Evolutionary conservation across 2,888 invertebrate species (phyloP).

Genomic region (Amphipoea oculea): DNA sequence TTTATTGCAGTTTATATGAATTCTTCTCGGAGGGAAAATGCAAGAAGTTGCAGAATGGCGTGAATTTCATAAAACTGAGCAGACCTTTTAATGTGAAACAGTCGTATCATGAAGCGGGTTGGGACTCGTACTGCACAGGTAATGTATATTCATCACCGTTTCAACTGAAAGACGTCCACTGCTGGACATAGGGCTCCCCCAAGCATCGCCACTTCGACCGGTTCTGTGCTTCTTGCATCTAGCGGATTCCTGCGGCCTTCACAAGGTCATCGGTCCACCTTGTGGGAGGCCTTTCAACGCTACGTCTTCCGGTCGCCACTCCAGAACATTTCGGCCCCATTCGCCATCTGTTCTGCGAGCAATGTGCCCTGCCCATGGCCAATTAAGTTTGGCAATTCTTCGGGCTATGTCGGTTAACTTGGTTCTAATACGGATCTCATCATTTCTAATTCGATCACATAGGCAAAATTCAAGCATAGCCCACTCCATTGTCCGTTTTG

Average conservation of each 20-base stretch:
- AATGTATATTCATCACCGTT: conserved; percentile 27
- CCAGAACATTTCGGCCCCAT: background rate
- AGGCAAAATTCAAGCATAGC: too few relatives aligned
- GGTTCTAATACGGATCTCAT: too few relatives aligned
- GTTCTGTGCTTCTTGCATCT: background rate
- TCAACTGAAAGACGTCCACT: background rate
- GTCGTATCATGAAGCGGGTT: conserved; percentile 94
- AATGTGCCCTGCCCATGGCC: background rate
- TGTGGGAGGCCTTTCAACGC: background rate
- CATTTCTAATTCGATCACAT: too few relatives aligned
- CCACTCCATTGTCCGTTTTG: background rate
- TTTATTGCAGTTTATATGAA: conserved; percentile 88
- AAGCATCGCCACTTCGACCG: background rate
- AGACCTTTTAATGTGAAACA: conserved; percentile 81
- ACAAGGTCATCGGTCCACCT: background rate
- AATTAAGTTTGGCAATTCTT: background rate
- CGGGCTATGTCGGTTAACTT: too few relatives aligned
- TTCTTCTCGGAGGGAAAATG: conserved; percentile 90
- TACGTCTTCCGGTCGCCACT: background rate
- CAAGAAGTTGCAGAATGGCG: conserved; percentile 78
- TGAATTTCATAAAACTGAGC: conserved; percentile 77
- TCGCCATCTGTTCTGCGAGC: background rate
- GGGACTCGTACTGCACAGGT: conserved; percentile 94
- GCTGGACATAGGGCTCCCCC: background rate
- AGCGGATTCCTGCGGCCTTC: background rate